A percentile compares a stretch with the other conserved stretches of the same genome.
phyloP scores from a whole-genome alignment of 2,113 vertebrate species.

The Alouatta palliata region DNA sequence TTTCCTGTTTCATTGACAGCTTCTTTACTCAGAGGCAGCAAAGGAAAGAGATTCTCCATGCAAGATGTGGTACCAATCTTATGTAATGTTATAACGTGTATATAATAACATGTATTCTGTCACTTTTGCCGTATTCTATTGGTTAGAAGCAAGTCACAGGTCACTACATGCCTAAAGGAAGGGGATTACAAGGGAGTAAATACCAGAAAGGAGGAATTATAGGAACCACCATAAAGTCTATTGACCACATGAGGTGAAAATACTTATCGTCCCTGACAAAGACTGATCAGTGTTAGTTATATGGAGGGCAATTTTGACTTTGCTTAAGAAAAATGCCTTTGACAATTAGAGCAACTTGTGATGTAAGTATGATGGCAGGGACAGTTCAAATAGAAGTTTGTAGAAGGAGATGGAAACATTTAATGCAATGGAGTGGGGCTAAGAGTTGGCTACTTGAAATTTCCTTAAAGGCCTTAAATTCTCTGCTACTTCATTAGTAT shows the following conservation, averaged over 20 bases:
- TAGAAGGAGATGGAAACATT: not conserved
- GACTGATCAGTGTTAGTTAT: not conserved
- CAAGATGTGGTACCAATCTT: not conserved
- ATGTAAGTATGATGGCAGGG: not conserved
- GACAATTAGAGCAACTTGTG: not conserved
- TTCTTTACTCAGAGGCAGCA: not conserved
- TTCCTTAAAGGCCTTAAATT: not conserved
- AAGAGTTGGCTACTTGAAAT: not conserved
- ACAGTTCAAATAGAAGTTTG: not conserved
- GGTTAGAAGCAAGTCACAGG: not conserved
- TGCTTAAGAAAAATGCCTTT: not conserved
- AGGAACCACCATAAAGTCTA: not conserved
- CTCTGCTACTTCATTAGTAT: not conserved
- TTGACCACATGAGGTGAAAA: not conserved
- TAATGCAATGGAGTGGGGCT: not conserved
- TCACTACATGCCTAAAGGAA: not conserved
- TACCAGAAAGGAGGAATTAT: not conserved
- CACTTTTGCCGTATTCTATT: not conserved
- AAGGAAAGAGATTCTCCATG: not conserved
- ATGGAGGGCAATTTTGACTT: not conserved
- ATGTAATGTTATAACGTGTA: not conserved
- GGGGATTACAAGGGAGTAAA: not conserved
- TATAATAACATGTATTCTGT: not conserved
- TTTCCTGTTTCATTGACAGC: no score
- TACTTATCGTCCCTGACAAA: not conserved